These are phyloP conservation scores for Homarus gammarus DNA, from an alignment of 2,888 invertebrate species.

Conservation along the genomic window DNA sequence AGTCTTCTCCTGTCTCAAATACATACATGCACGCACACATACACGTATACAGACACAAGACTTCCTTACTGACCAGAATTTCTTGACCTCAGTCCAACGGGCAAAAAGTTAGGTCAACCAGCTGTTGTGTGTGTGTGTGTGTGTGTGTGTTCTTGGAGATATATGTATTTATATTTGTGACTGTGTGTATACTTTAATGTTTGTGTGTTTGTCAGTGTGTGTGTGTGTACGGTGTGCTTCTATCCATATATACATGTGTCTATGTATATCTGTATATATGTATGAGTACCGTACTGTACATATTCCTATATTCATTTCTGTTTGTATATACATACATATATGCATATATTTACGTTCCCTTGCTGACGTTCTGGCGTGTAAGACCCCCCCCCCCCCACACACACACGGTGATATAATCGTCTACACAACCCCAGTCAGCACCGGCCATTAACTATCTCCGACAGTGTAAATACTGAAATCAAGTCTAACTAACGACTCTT, in stretches of 20 bases:
- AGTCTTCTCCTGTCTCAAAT: no score
- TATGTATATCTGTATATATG: background rate
- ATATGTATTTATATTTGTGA: background rate
- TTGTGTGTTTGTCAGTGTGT: conserved; percentile 4
- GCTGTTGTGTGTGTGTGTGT: background rate
- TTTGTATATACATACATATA: background rate
- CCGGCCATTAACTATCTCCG: no score
- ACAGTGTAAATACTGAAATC: no score
- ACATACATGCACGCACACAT: no score
- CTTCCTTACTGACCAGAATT: no score
- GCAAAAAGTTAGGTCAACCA: no score
- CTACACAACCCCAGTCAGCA: no score
- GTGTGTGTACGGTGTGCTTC: background rate
- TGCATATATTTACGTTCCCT: background rate
- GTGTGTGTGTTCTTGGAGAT: background rate
- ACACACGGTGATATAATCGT: no score
- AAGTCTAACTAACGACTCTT: no score
- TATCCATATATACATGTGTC: background rate
- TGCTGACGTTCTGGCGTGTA: no score
- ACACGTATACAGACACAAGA: no score
- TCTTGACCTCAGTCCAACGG: no score
- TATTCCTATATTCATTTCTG: background rate
- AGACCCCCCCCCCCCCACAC: background rate
- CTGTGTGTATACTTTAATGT: background rate
- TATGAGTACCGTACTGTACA: background rate